These are phyloP conservation scores for Macrochelys suwanniensis DNA, from an alignment of 2,797 vertebrate species.

Conservation along the genomic window DNA sequence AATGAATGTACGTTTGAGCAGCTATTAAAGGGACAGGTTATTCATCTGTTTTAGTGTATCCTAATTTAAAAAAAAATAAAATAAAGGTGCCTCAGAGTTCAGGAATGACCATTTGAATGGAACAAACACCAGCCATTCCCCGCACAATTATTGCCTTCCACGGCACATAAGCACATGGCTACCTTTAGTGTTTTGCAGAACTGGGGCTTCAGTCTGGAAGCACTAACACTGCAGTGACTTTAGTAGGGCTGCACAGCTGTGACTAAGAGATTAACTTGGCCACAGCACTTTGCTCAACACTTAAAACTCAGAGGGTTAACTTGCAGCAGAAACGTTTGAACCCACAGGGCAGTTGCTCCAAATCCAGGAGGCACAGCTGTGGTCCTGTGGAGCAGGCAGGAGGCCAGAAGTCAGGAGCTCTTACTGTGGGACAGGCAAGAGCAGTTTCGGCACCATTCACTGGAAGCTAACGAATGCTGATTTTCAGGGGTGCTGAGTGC, in stretches of 20 bases:
- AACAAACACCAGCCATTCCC: neutral
- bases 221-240: neutral
- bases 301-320: neutral
- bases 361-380: neutral
- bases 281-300: neutral
- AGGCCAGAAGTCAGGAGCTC: neutral
- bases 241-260: neutral
- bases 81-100: neutral
- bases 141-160: fast-evolving
- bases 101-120: neutral
- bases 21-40: too few species aligned
- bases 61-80: too few species aligned
- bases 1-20: too few species aligned
- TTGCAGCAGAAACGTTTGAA: neutral
- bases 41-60: too few species aligned
- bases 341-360: neutral
- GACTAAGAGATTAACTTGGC: neutral
- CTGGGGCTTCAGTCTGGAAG: neutral
- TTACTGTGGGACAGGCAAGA: neutral
- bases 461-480: neutral
- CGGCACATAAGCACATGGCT: neutral
- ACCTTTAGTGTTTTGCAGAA: neutral
- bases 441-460: neutral
- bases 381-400: neutral
- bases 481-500: neutral